phyloP scores from a whole-genome alignment of 2,797 vertebrate genomes.

The Mallotus villosus region DNA sequence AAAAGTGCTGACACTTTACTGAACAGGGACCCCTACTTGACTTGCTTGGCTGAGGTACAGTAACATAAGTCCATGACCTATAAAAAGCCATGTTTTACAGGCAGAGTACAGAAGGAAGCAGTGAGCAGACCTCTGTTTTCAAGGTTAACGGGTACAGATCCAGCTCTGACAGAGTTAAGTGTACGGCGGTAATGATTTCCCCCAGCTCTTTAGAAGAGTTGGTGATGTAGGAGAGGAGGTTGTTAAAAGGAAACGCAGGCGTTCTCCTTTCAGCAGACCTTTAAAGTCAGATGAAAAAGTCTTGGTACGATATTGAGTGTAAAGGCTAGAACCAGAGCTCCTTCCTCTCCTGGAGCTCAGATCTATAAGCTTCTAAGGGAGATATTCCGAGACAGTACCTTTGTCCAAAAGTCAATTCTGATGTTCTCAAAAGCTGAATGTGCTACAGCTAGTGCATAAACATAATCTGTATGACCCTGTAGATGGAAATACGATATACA shows the following conservation, averaged over 20 bases:
- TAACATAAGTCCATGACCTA: conserved; percentile 6
- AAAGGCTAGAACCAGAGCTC: conserved; percentile 2
- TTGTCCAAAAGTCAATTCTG: too few relatives aligned
- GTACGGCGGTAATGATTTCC: conserved; percentile 25
- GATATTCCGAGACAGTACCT: too few relatives aligned
- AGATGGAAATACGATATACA: too few relatives aligned
- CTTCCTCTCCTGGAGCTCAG: too few relatives aligned
- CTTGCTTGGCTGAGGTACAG: neutral
- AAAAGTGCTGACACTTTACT: conserved; percentile 41
- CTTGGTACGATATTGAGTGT: neutral
- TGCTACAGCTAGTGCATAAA: too few relatives aligned
- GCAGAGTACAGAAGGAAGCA: conserved; percentile 6
- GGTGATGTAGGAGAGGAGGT: conserved; percentile 21
- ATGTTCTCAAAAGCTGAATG: neutral
- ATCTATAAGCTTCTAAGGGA: too few relatives aligned
- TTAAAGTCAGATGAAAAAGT: conserved; percentile 29
- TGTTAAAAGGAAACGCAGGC: conserved; percentile 32
- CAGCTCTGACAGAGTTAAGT: conserved; percentile 16
- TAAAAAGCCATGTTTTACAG: conserved; percentile 28
- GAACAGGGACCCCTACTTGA: conserved; percentile 6
- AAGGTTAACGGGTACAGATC: conserved; percentile 42
- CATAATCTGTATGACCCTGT: neutral
- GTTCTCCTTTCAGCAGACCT: conserved; percentile 27
- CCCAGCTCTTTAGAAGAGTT: conserved; percentile 32
- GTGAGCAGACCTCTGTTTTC: conserved; percentile 29